These are phyloP conservation scores for Prunella fulvescens DNA, from an alignment of 2,113 vertebrate species.

Conservation along the genomic window DNA sequence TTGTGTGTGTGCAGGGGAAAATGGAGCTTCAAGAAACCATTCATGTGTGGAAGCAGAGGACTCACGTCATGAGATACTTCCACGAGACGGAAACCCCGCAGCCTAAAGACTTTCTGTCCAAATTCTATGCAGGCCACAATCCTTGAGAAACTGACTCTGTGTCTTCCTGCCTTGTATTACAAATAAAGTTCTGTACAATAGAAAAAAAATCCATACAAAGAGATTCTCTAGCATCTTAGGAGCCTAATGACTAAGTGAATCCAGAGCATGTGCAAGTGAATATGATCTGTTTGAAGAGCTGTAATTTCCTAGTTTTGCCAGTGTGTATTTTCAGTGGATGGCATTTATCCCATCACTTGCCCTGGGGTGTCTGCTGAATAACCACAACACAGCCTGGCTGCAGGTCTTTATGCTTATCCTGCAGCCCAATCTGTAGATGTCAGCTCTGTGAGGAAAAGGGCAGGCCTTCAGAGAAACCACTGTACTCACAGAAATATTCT, in stretches of 20 bases:
- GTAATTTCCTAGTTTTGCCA: background rate
- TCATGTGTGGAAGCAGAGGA: slow-evolving; percentile 92
- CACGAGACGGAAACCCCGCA: slow-evolving; percentile 79
- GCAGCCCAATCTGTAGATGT: rapidly evolving
- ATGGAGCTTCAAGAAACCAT: slow-evolving; percentile 96
- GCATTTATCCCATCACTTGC: background rate
- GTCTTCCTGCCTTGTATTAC: slow-evolving; percentile 26
- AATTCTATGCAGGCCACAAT: slow-evolving; percentile 88
- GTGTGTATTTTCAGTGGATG: background rate
- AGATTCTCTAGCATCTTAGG: background rate
- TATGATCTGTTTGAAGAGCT: background rate
- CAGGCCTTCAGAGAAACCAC: background rate
- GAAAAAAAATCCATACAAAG: background rate
- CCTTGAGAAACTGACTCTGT: slow-evolving; percentile 72
- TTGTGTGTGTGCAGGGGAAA: slow-evolving; percentile 80
- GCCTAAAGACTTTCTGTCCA: slow-evolving; percentile 89
- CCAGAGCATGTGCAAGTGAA: background rate
- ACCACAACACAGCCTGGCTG: background rate
- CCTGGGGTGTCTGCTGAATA: background rate
- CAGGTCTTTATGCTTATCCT: background rate
- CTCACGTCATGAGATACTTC: slow-evolving; percentile 95
- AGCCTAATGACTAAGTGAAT: background rate
- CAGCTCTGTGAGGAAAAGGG: background rate
- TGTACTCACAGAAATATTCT: background rate
- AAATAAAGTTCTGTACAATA: slow-evolving; percentile 64